Conservation (phyloP, 2,888 invertebrate species). For the Sarcophaga caerulescens region DNA sequence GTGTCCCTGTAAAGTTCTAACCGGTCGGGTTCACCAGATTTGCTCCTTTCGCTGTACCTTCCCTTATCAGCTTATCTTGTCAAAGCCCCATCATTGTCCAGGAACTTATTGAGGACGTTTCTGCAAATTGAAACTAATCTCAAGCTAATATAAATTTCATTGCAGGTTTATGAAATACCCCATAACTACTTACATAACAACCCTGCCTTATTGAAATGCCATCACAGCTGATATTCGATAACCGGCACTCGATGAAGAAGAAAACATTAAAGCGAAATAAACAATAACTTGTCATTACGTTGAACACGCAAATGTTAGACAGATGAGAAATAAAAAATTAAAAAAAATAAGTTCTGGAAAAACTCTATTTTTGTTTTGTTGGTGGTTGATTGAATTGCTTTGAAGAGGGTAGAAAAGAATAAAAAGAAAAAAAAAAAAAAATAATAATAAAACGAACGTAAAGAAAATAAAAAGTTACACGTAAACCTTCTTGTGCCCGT, state of each 20-base stretch:
- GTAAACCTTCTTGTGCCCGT: conserved; percentile 48
- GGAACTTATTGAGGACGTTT: no score
- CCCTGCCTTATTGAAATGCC: neutral
- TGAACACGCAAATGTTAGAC: neutral
- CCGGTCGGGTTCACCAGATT: no score
- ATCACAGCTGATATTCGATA: conserved; percentile 11
- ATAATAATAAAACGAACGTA: neutral
- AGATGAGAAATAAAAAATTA: neutral
- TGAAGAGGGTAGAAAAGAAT: conserved; percentile 17
- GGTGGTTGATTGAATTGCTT: conserved; percentile 32
- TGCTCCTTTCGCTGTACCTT: no score
- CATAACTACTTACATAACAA: neutral
- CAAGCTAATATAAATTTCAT: no score
- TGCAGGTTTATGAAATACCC: no score
- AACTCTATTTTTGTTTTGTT: conserved; percentile 25
- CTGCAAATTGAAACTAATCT: no score
- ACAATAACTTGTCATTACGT: conserved; percentile 9
- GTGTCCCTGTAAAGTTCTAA: no score
- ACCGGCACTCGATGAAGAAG: conserved; percentile 10
- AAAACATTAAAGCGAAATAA: conserved; percentile 25
- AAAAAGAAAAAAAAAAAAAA: conserved; percentile 5
- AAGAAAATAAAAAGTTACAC: conserved; percentile 48
- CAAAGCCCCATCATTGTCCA: no score
- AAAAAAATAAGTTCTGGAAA: conserved; percentile 52
- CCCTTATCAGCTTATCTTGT: no score